phyloP scores from a whole-genome alignment of 2,888 invertebrate genomes.

The Ptychoptera albimana region DNA sequence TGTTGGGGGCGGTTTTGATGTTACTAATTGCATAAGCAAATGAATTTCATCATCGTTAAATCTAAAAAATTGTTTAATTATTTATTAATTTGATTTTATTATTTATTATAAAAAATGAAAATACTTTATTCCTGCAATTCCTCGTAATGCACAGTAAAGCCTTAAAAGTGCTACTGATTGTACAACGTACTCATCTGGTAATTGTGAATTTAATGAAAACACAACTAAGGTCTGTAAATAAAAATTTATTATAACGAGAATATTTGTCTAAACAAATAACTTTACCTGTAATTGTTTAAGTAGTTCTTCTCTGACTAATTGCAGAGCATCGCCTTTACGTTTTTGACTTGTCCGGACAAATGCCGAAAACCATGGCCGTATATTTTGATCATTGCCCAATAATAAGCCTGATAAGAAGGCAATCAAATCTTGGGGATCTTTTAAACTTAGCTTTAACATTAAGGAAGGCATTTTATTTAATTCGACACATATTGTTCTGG shows the following conservation, averaged over 20 bases:
- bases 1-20: conserved; percentile 77
- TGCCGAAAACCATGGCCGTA: conserved; percentile 83
- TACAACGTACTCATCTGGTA: conserved; percentile 52
- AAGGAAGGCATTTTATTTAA: conserved; percentile 79
- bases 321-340: conserved; percentile 51
- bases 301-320: conserved; percentile 54
- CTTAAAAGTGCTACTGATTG: conserved; percentile 81
- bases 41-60: conserved; percentile 86
- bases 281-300: conserved; percentile 42
- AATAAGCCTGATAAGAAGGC: conserved; percentile 79
- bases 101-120: conserved; percentile 8
- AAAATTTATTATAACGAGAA: too few relatives aligned
- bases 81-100: conserved; percentile 1
- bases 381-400: conserved; percentile 77
- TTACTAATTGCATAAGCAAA: conserved; percentile 66
- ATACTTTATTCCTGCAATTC: conserved; percentile 82
- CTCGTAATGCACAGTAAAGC: conserved; percentile 81
- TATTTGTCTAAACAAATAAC: too few relatives aligned
- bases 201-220: conserved; percentile 40
- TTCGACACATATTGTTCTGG: conserved; percentile 78
- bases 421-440: conserved; percentile 47
- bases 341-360: conserved; percentile 58
- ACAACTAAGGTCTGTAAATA: conserved; percentile 33
- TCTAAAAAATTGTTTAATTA: conserved; percentile 24
- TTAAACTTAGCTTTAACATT: conserved; percentile 67